Evolutionary conservation across 2,113 vertebrate genomes (phyloP).

Genomic region (Thunnus thynnus): DNA sequence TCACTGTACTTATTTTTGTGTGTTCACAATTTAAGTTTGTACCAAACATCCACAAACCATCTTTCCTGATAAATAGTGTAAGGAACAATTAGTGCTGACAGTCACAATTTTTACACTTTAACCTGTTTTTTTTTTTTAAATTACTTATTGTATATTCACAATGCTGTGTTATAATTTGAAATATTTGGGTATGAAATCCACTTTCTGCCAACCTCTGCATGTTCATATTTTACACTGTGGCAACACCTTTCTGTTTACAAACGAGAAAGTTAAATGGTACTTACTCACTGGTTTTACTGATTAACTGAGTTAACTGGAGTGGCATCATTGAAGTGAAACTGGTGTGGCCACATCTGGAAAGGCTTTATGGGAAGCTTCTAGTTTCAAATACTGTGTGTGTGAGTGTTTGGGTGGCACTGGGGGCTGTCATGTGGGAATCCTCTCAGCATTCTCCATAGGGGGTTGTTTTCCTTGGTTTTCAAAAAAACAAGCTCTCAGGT

Average conservation of each 20-base stretch:
- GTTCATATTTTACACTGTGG: neutral
- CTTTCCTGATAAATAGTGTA: too few species aligned
- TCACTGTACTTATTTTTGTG: too few species aligned
- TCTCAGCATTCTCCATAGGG: slow-evolving; percentile 77
- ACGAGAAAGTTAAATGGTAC: neutral
- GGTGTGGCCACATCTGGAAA: slow-evolving; percentile 83
- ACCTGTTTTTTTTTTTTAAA: too few species aligned
- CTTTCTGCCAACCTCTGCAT: neutral
- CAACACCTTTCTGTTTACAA: neutral
- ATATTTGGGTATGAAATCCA: neutral
- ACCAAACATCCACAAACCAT: too few species aligned
- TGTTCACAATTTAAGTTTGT: too few species aligned
- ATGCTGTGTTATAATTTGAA: neutral
- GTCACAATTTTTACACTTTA: too few species aligned
- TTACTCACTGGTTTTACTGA: slow-evolving; percentile 15
- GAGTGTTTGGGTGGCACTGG: slow-evolving; percentile 40
- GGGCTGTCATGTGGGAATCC: slow-evolving; percentile 79
- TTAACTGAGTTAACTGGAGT: slow-evolving; percentile 7
- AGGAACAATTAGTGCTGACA: too few species aligned
- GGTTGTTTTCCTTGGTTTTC: slow-evolving; percentile 75
- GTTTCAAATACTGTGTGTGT: slow-evolving; percentile 65
- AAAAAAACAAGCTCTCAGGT: slow-evolving; percentile 72
- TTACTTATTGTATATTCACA: neutral
- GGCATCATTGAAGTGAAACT: slow-evolving; percentile 49
- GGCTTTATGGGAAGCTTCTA: slow-evolving; percentile 63